phyloP scores from a whole-genome alignment of 2,888 invertebrate genomes.

The Hofmannophila pseudospretella region DNA sequence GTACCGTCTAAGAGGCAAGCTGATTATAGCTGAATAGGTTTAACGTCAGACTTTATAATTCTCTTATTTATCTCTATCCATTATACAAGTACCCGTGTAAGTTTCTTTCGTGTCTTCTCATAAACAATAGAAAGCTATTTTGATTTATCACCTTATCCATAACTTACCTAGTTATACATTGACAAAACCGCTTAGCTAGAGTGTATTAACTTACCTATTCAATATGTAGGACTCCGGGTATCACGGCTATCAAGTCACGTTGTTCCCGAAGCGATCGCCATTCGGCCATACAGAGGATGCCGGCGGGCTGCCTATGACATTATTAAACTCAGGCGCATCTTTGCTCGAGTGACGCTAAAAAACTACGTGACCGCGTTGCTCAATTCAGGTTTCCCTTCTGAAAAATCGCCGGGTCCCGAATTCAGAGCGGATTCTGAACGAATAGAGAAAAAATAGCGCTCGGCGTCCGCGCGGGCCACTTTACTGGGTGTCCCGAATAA shows the following conservation, averaged over 20 bases:
- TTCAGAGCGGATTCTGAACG: slow-evolving; percentile 50
- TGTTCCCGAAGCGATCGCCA: slow-evolving; percentile 23
- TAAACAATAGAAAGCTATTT: too few relatives aligned
- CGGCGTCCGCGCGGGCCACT: slow-evolving; percentile 46
- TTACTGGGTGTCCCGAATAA: slow-evolving; percentile 61
- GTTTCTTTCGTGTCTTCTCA: too few relatives aligned
- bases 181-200: too few relatives aligned
- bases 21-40: too few relatives aligned
- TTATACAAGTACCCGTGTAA: too few relatives aligned
- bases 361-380: slow-evolving; percentile 68
- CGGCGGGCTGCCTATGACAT: slow-evolving; percentile 53
- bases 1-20: too few relatives aligned
- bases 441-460: slow-evolving; percentile 60
- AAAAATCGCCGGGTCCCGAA: slow-evolving; percentile 56
- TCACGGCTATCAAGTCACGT: slow-evolving; percentile 26
- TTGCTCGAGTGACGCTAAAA: slow-evolving; percentile 58
- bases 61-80: too few relatives aligned
- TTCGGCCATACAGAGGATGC: slow-evolving; percentile 22
- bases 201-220: background rate
- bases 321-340: slow-evolving; percentile 70
- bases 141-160: too few relatives aligned
- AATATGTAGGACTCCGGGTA: slow-evolving; percentile 4
- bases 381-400: slow-evolving; percentile 48
- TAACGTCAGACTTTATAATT: too few relatives aligned
- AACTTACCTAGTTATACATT: too few relatives aligned